These are phyloP conservation scores for Dissostichus mawsoni DNA, from an alignment of 2,113 vertebrate genomes.

Conservation along the genomic window DNA sequence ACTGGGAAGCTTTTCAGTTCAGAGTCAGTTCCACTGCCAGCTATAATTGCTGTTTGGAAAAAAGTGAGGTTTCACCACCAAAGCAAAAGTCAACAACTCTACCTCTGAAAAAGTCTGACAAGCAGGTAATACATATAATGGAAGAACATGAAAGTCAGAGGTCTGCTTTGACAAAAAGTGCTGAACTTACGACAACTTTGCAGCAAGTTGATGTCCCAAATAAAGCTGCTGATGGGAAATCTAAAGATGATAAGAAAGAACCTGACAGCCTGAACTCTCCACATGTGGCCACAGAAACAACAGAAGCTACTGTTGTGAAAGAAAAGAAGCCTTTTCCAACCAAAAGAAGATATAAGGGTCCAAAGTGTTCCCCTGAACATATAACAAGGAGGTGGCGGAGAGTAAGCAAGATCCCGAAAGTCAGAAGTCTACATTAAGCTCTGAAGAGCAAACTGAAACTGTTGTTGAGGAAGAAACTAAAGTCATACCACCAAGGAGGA, in stretches of 20 bases:
- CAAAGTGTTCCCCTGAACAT: background rate
- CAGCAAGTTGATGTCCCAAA: background rate
- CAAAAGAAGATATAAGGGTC: conserved; percentile 31
- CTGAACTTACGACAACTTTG: too few relatives aligned
- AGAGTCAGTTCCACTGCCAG: background rate
- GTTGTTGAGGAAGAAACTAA: conserved; percentile 4
- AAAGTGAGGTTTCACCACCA: background rate
- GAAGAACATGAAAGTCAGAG: background rate
- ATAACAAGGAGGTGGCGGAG: background rate
- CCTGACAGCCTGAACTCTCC: background rate
- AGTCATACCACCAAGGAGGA: conserved; percentile 12
- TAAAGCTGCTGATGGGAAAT: background rate
- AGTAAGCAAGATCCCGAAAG: background rate
- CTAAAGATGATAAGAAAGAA: background rate
- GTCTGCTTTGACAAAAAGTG: background rate
- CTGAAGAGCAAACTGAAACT: background rate
- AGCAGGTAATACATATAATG: background rate
- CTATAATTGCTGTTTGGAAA: background rate
- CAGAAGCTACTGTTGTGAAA: background rate
- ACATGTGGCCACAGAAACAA: background rate
- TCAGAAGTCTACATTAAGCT: conserved; percentile 1
- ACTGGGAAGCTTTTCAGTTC: background rate
- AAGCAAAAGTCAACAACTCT: background rate
- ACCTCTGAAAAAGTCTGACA: background rate
- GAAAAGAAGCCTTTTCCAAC: conserved; percentile 22